A percentile compares a stretch with the other conserved stretches of the same genome.
Evolutionary conservation across 2,113 vertebrate genomes (phyloP).

Genomic region (Pelusios castaneus): DNA sequence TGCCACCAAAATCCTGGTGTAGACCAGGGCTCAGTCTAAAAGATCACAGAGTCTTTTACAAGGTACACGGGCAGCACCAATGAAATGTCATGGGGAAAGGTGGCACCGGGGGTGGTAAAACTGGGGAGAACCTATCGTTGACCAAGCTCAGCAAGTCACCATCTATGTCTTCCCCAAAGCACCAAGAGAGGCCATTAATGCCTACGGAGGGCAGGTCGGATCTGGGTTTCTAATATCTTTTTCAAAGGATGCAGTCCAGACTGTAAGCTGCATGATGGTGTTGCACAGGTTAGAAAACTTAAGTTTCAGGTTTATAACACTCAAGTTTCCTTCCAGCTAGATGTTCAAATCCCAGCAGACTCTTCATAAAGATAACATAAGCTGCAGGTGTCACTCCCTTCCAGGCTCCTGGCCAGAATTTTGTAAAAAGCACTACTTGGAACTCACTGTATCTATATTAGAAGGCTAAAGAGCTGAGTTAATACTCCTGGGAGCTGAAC

Average conservation of each 20-base stretch:
- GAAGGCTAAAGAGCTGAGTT: slow-evolving; percentile 38
- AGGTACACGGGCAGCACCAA: background rate
- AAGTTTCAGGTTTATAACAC: slow-evolving; percentile 44
- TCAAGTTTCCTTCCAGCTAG: background rate
- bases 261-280: background rate
- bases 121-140: background rate
- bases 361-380: slow-evolving; percentile 63
- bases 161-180: background rate
- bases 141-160: background rate
- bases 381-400: slow-evolving; percentile 56
- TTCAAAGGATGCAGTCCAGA: background rate
- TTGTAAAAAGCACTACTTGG: slow-evolving; percentile 44
- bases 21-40: background rate
- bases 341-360: slow-evolving; percentile 31
- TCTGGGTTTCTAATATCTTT: background rate
- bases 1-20: too few species aligned
- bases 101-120: background rate
- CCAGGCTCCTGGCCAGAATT: slow-evolving; percentile 58
- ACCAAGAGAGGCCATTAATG: background rate
- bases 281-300: slow-evolving; percentile 51
- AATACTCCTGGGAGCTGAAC: slow-evolving; percentile 35
- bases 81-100: background rate
- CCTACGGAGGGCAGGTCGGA: background rate
- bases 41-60: background rate
- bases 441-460: background rate